Evolutionary conservation across 2,797 vertebrate genomes (phyloP), one percentile per base, ranked within the genome.

Genomic region (Xenopus petersii): DNA sequence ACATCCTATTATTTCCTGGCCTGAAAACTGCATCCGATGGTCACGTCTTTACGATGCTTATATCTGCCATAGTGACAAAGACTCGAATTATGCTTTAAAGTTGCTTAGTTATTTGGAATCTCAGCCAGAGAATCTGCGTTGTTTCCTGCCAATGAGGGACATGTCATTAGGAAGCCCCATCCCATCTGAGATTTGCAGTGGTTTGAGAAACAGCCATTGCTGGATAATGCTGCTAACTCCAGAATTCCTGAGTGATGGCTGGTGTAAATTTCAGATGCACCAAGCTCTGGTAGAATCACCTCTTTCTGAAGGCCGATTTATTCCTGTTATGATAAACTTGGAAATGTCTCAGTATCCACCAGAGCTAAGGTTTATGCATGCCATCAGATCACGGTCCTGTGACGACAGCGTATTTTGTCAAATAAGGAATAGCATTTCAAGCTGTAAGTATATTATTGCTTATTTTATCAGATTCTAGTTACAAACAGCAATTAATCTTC

Each of bases 201-300:
- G 94, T 0, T 75, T 96, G 67, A 84, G 82, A 30, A 85, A 81
- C 78, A 96, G 95, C 76, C 95, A 97, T 84, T 86, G 94, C 47
- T 92, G 87, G 68, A 92, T 91, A 51, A 84, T 98, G 82, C 88
- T 98, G 0, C 82, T 90, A 0, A 94, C 93, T 0, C 91, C 92
- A 0, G 12, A 83, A 84, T 97, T 96, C 83, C 85, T 96, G 9
- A 77, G 30, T 65, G 94, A 97, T 42, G 91, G 89, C 0, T 96
- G 94, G 94, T 98, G 95, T 88, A 86, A 62, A 63, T 96, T 94
- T 79, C 91, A 94, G 85, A 95, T 97, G 94, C 91, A 95, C 68
- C 95, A 96, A 74, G 89, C 88, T 0, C 68, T 98, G 81, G 89
- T 85, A 0, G 92, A 95, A 68, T 92, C 89, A 0, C 93, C 93